Percentiles rank a stretch among this genome's conserved stretches.
These are phyloP conservation scores for Bubo blakistoni DNA, from an alignment of 2,113 vertebrate species.

Conservation along the genomic window DNA sequence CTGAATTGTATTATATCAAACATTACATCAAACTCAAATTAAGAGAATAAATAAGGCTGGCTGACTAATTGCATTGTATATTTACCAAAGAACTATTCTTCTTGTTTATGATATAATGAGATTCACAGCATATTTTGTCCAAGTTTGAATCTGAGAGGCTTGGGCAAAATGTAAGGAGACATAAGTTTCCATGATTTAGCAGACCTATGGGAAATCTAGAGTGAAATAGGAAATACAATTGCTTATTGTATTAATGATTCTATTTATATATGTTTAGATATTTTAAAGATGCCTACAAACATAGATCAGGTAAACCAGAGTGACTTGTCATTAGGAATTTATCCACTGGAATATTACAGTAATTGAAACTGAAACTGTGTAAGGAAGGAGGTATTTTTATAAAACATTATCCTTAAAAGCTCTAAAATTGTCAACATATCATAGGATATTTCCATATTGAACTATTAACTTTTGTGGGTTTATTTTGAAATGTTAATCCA, in stretches of 20 bases:
- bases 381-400: background rate
- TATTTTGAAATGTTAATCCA: background rate
- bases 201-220: background rate
- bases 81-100: background rate
- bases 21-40: background rate
- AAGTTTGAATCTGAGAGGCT: background rate
- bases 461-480: background rate
- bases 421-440: background rate
- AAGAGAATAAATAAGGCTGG: background rate
- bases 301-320: background rate
- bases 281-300: background rate
- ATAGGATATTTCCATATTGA: background rate
- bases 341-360: background rate
- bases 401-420: background rate
- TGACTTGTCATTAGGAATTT: background rate
- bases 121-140: background rate
- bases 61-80: background rate
- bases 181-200: background rate
- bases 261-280: background rate
- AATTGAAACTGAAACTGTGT: background rate
- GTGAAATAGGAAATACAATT: background rate
- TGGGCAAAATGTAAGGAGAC: background rate
- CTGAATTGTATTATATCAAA: accelerated
- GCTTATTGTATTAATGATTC: background rate
- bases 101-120: background rate